A percentile compares a stretch with the other conserved stretches of the same genome.
Evolutionary conservation across 2,888 invertebrate species (phyloP).

Genomic region (Aspidiotus rigidus): DNA sequence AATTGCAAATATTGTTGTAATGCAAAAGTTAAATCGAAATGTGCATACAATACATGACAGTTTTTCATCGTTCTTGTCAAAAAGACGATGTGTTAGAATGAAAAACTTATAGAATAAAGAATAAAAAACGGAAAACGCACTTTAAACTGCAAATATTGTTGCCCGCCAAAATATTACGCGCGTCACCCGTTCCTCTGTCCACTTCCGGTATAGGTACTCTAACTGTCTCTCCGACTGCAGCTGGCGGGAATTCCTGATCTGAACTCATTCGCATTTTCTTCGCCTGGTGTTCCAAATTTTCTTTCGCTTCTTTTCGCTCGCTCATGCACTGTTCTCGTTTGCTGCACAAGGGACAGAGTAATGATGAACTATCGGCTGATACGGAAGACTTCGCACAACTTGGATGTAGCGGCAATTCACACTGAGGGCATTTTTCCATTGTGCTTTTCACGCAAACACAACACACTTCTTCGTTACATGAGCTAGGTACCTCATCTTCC

Average conservation of each 20-base stretch:
- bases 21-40: no score
- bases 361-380: neutral
- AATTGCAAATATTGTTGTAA: no score
- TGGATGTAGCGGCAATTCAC: neutral
- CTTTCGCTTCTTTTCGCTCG: neutral
- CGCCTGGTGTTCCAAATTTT: neutral
- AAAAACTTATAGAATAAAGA: no score
- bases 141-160: no score
- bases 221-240: neutral
- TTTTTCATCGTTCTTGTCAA: no score
- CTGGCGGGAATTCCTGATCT: neutral
- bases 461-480: neutral
- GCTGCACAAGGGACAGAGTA: neutral
- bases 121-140: no score
- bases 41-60: no score
- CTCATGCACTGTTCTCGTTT: neutral
- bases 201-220: neutral
- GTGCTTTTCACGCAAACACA: neutral
- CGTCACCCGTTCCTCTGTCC: neutral
- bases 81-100: no score
- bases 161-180: neutral
- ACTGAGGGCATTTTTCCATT: neutral
- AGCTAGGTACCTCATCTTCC: neutral
- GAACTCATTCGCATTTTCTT: neutral
- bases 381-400: neutral